Conservation (phyloP, 2,797 vertebrate species). For the Cyclura pinguis region DNA sequence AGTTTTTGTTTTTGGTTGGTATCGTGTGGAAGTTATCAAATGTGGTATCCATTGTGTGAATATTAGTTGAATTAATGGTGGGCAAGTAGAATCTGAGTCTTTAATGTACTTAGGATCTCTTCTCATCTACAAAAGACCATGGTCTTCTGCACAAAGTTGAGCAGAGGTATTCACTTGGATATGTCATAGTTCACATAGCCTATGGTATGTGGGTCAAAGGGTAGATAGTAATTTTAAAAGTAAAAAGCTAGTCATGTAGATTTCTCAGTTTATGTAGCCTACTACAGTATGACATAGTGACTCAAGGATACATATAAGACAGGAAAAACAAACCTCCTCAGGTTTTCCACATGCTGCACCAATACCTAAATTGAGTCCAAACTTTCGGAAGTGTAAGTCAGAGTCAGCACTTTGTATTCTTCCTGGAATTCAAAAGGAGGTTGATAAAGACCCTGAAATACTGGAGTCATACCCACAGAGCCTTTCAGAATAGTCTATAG, state of each 20-base stretch:
- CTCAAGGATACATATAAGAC: background rate
- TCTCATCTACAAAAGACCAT: background rate
- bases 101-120: background rate
- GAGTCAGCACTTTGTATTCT: background rate
- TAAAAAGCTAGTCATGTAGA: background rate
- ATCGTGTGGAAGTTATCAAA: background rate
- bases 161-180: background rate
- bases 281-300: background rate
- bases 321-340: background rate
- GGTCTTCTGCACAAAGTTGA: background rate
- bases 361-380: background rate
- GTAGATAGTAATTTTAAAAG: background rate
- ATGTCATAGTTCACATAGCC: background rate
- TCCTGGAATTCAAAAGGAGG: background rate
- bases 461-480: too few relatives aligned
- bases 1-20: background rate
- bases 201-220: background rate
- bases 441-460: background rate
- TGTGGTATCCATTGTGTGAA: background rate
- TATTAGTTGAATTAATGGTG: background rate
- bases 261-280: background rate
- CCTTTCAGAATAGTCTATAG: background rate
- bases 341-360: too few relatives aligned
- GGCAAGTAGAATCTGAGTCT: background rate
- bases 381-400: background rate